Base-by-base conservation (phyloP, 2,888 invertebrate genomes). In the Stenotaenia linearis region DNA sequence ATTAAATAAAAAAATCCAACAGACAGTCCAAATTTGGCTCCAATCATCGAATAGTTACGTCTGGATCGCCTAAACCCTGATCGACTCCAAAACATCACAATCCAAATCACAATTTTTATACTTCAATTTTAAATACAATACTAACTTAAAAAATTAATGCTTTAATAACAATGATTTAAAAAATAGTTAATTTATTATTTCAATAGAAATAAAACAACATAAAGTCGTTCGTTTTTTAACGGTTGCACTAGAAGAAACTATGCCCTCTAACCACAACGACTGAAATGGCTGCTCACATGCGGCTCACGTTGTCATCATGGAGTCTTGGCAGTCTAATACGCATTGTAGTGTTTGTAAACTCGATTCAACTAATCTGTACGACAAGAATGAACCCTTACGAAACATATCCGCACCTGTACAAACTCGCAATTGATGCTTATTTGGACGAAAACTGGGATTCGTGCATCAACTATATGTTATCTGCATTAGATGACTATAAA, bases 381-480 rank as follows among this genome's bases (percentile, higher is more conserved):
- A 78, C 69, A 12, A 12, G n/a, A 4, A 30, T 25, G 28, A 18
- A 79, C 79, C 35, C 69, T 9, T 32, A 69, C 75, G 74, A 74
- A 18, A 85, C 84, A 28, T 86, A 84, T 81, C 84, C 84, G 30
- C 80, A 82, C 25, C 81, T 86, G 30, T 86, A 85, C 82, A 82
- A 83, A 21, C 80, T 82, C n/a, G 87, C 85, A 35, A 83, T 84
- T 75, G 88, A 90, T 81, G 90, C 92, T 9, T 93, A 93, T 85
- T 86, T 90, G 78, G 89, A 90, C 32, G 91, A 92, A 83, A 88
- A 90, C 84, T 94, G 92, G 91, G 88, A 89, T 23, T 90, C 90
- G 80, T 95, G 94, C 85, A 89, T 92, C 80, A 85, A 87, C 23
- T 89, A 90, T 83, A 90, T 95, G 84, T 90, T 91, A 85, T 88